A percentile compares a stretch with the other conserved stretches of the same genome.
phyloP scores from a whole-genome alignment of 1,140 invertebrate genomes.

The Sarcophaga bullata region DNA sequence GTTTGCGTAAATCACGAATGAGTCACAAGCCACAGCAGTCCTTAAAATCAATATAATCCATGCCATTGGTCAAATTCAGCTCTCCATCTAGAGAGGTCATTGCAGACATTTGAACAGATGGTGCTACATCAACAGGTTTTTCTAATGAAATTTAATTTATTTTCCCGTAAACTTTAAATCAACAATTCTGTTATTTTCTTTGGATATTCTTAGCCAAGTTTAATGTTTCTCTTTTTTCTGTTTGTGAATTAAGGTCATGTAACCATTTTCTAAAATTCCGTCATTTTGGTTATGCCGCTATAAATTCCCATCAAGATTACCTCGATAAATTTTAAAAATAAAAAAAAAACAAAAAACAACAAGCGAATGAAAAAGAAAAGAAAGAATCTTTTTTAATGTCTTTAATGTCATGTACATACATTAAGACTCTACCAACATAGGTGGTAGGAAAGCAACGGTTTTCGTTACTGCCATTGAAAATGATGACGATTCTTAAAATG shows the following conservation, averaged over 20 bases:
- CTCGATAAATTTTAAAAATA: background rate
- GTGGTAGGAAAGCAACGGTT: background rate
- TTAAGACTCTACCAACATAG: background rate
- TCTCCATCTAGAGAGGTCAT: too few relatives aligned
- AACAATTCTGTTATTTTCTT: too few relatives aligned
- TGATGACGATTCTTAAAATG: background rate
- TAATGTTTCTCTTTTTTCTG: background rate
- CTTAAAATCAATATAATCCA: too few relatives aligned
- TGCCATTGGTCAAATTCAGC: too few relatives aligned
- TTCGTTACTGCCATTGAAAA: background rate
- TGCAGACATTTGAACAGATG: too few relatives aligned
- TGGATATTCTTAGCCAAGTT: too few relatives aligned
- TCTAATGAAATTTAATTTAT: too few relatives aligned
- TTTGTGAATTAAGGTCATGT: background rate
- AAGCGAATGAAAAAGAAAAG: background rate
- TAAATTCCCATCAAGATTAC: constrained; percentile 10
- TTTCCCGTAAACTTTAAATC: too few relatives aligned
- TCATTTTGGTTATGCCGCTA: background rate
- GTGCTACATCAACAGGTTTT: too few relatives aligned
- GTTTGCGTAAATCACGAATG: too few relatives aligned
- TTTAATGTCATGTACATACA: background rate
- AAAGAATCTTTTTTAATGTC: background rate
- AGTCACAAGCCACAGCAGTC: too few relatives aligned
- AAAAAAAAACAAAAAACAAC: background rate
- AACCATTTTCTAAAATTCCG: background rate